These are phyloP conservation scores for Orchesella cincta DNA, from an alignment of 1,140 invertebrate genomes.

Conservation along the genomic window DNA sequence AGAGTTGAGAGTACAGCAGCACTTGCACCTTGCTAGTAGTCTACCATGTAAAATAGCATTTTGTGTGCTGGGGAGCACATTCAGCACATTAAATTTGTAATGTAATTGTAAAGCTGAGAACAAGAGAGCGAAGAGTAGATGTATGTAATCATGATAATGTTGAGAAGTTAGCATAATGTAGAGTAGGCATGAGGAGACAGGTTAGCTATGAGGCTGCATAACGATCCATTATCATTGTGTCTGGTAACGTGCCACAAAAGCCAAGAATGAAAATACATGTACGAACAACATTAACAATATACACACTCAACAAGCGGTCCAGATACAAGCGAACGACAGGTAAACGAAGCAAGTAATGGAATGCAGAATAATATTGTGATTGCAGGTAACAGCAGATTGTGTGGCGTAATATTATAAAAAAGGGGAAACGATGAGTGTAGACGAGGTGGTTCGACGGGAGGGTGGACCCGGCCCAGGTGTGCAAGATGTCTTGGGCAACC, in stretches of 20 bases:
- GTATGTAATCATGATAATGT: neutral
- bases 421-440: constrained; percentile 26
- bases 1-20: neutral
- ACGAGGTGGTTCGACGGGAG: constrained; percentile 44
- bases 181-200: too few relatives aligned
- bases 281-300: too few relatives aligned
- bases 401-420: neutral
- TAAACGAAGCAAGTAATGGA: constrained; percentile 36
- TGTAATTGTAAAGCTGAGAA: too few relatives aligned
- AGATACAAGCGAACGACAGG: neutral
- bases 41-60: constrained; percentile 1
- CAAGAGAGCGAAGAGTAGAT: neutral
- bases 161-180: neutral
- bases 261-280: too few relatives aligned
- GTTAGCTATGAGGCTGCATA: too few relatives aligned
- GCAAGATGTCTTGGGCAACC: constrained; percentile 42
- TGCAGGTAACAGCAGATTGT: constrained; percentile 17
- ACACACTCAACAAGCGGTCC: too few relatives aligned
- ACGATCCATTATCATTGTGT: too few relatives aligned
- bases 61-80: too few relatives aligned
- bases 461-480: constrained; percentile 40
- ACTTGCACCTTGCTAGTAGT: neutral
- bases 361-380: constrained; percentile 12
- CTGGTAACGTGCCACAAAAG: too few relatives aligned
- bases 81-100: too few relatives aligned